phyloP scores from a whole-genome alignment of 2,113 vertebrate species.

The Noturus placidus region DNA sequence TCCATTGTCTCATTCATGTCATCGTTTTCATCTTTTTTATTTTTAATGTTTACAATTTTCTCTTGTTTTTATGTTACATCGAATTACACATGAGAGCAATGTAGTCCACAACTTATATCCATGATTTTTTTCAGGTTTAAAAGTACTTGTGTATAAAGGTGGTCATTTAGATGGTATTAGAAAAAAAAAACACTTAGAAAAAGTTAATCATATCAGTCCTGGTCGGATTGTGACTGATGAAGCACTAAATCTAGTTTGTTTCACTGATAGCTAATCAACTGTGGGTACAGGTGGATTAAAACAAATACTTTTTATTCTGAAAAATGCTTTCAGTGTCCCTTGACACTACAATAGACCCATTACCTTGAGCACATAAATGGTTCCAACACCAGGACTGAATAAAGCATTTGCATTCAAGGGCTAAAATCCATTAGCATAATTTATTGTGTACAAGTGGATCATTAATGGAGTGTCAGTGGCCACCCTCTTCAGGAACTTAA shows the following conservation, averaged over 20 bases:
- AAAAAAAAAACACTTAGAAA: not conserved
- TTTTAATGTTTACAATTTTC: not conserved
- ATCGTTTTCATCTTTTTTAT: not conserved
- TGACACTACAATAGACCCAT: slow-evolving; percentile 35
- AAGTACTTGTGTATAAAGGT: not conserved
- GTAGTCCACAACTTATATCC: not conserved
- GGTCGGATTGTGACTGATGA: not conserved
- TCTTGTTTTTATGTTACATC: not conserved
- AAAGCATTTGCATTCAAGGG: slow-evolving; percentile 54
- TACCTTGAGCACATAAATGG: slow-evolving; percentile 38
- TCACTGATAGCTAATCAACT: not conserved
- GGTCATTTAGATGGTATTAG: not conserved
- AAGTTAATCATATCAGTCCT: not conserved
- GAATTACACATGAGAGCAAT: not conserved
- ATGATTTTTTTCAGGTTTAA: not conserved
- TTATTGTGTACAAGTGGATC: slow-evolving; percentile 72
- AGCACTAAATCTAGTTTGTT: not conserved
- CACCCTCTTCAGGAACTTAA: slow-evolving; percentile 69
- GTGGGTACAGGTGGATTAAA: not conserved
- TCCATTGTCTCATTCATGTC: not conserved
- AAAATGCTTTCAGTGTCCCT: slow-evolving; percentile 29
- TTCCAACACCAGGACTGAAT: slow-evolving; percentile 41
- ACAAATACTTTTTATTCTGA: slow-evolving; percentile 9
- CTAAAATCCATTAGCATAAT: slow-evolving; percentile 69
- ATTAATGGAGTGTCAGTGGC: slow-evolving; percentile 69